phyloP scores from a whole-genome alignment of 1,140 invertebrate species.

The Anoplolepis gracilipes region DNA sequence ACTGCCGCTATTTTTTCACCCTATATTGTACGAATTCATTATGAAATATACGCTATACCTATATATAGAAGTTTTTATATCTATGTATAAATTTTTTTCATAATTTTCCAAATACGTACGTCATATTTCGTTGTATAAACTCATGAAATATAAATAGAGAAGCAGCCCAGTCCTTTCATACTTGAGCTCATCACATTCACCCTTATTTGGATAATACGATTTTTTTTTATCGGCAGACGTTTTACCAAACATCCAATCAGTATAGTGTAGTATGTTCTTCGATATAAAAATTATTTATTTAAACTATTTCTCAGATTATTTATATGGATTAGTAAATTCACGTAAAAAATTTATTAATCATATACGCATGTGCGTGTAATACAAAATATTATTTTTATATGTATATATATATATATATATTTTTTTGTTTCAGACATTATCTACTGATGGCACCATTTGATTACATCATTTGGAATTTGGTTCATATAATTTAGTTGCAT shows the following conservation, averaged over 20 bases:
- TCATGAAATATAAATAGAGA: slow-evolving; percentile 46
- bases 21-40: no score
- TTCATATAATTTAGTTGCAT: slow-evolving; percentile 16
- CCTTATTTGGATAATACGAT: slow-evolving; percentile 35
- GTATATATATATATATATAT: neutral
- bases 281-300: slow-evolving; percentile 6
- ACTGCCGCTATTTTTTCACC: no score
- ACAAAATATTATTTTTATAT: neutral
- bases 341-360: neutral
- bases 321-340: neutral
- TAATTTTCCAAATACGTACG: slow-evolving; percentile 14
- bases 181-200: slow-evolving; percentile 38
- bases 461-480: slow-evolving; percentile 38
- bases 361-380: neutral
- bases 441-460: neutral
- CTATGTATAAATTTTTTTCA: neutral
- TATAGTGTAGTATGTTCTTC: neutral
- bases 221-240: slow-evolving; percentile 34
- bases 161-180: slow-evolving; percentile 39
- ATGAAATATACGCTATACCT: no score
- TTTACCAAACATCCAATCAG: slow-evolving; percentile 3
- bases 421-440: neutral
- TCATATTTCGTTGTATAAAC: slow-evolving; percentile 42
- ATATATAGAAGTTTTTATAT: no score
- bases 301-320: neutral